Evolutionary conservation across 2,888 invertebrate genomes (phyloP).

Genomic region (Parnassius mnemosyne): DNA sequence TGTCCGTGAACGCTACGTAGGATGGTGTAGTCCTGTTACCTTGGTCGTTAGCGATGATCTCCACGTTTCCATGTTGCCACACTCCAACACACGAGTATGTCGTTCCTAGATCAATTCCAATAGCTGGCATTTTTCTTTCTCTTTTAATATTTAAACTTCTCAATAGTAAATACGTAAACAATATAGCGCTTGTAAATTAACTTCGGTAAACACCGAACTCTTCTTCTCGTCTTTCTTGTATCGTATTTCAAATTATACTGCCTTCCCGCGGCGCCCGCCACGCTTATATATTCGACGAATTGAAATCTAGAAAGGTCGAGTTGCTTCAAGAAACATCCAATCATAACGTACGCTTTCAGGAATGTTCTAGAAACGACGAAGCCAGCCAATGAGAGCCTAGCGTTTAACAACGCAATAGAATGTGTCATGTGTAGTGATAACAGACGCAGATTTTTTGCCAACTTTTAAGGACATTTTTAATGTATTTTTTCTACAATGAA

Average conservation of each 20-base stretch:
- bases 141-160: constrained; percentile 24
- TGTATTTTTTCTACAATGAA: no score
- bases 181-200: constrained; percentile 19
- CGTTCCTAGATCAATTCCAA: constrained; percentile 87
- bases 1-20: constrained; percentile 93
- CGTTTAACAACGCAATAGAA: background rate
- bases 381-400: background rate
- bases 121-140: constrained; percentile 60
- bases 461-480: background rate
- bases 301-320: constrained; percentile 50
- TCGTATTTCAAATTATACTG: constrained; percentile 24
- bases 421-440: background rate
- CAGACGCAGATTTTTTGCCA: background rate
- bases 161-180: constrained; percentile 9
- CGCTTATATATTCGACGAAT: constrained; percentile 42
- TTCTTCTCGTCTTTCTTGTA: constrained; percentile 16
- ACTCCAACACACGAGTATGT: constrained; percentile 93
- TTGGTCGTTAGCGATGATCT: constrained; percentile 94
- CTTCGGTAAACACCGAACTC: constrained; percentile 24
- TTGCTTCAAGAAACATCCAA: constrained; percentile 45
- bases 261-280: constrained; percentile 29
- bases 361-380: constrained; percentile 43
- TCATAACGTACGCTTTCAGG: constrained; percentile 31
- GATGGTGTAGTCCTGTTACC: constrained; percentile 93
- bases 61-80: constrained; percentile 92